Percentiles rank a stretch among this genome's conserved stretches.
Evolutionary conservation across 2,888 invertebrate genomes (phyloP).

Genomic region (Leptopilina syphax): DNA sequence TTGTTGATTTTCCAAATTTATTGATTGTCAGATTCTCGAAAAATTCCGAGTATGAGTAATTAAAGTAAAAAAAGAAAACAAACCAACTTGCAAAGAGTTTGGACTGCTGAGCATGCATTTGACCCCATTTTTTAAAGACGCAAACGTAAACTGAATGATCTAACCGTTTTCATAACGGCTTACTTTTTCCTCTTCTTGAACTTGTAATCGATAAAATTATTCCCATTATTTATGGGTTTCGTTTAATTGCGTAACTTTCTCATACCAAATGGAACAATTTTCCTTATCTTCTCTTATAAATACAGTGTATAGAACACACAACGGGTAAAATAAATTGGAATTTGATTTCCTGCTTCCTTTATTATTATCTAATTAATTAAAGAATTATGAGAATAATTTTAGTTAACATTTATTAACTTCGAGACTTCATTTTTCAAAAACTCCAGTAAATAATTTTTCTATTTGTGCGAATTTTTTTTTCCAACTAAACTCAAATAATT

Average conservation of each 20-base stretch:
- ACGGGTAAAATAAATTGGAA: no score
- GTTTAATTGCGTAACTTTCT: not conserved
- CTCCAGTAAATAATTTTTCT: no score
- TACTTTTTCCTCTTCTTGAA: constrained; percentile 2
- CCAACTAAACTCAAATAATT: no score
- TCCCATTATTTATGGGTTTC: constrained; percentile 1
- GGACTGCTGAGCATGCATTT: constrained; percentile 33
- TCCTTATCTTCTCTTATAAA: no score
- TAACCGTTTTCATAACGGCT: constrained; percentile 34
- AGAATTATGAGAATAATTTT: no score
- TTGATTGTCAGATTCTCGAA: not conserved
- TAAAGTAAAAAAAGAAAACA: constrained; percentile 10
- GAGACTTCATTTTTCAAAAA: no score
- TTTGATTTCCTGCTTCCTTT: no score
- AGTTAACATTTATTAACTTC: no score
- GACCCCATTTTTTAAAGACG: constrained; percentile 25
- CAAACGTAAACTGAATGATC: constrained; percentile 25
- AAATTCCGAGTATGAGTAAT: not conserved
- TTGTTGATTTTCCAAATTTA: not conserved
- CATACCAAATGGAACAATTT: no score
- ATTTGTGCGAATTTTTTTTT: no score
- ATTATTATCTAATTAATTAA: no score
- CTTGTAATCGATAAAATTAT: constrained; percentile 14
- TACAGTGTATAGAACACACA: no score
- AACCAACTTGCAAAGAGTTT: constrained; percentile 10